Conservation (phyloP, 2,797 vertebrate species). For the Graptemys geographica region DNA sequence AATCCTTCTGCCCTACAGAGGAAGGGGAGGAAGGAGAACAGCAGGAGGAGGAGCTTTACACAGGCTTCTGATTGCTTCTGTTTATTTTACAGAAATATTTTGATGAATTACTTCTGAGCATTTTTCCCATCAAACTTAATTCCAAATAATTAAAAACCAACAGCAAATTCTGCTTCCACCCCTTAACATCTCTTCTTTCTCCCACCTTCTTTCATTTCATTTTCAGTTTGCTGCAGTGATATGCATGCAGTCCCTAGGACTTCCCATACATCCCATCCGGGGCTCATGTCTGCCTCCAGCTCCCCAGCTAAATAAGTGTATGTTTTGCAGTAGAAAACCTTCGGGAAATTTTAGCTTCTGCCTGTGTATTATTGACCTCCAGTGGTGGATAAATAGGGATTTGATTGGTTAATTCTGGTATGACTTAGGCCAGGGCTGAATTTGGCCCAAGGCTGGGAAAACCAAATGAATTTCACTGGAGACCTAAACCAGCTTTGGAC, state of each 20-base stretch:
- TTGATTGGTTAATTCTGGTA: not conserved
- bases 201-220: not conserved
- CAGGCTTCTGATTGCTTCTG: not conserved
- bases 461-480: not conserved
- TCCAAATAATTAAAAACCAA: slow-evolving; percentile 15
- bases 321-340: rapidly evolving
- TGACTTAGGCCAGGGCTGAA: not conserved
- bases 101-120: not conserved
- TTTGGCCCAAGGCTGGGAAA: not conserved
- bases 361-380: not conserved
- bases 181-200: rapidly evolving
- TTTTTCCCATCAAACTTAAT: slow-evolving; percentile 13
- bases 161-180: not conserved
- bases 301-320: rapidly evolving
- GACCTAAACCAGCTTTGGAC: not conserved
- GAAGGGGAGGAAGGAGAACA: not conserved
- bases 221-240: not conserved
- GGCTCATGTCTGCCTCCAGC: not conserved
- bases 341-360: not conserved
- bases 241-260: not conserved
- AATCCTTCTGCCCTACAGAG: not conserved
- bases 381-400: not conserved
- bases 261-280: not conserved
- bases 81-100: not conserved
- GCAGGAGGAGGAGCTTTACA: slow-evolving; percentile 17